Evolutionary conservation across 2,888 invertebrate species (phyloP).

Genomic region (Pardosa pseudoannulata): DNA sequence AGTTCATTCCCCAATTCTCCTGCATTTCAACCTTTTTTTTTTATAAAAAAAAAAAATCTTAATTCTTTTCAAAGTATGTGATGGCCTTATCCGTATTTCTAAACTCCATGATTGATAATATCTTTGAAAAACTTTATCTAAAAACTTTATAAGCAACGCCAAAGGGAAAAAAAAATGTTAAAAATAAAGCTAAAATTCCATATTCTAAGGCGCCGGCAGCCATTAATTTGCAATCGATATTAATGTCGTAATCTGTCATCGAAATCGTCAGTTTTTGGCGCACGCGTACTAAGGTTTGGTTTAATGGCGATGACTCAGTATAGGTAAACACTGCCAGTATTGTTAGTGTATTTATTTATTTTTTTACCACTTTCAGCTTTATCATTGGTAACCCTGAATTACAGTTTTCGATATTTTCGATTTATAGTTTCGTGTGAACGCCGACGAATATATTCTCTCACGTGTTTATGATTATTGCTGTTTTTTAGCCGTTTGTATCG

Average conservation of each 20-base stretch:
- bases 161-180: background rate
- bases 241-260: constrained; percentile 18
- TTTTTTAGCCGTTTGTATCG: background rate
- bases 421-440: background rate
- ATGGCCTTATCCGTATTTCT: background rate
- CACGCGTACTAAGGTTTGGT: background rate
- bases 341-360: too few species aligned
- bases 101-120: constrained; percentile 10
- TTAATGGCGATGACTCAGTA: background rate
- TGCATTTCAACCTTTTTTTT: too few species aligned
- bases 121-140: background rate
- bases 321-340: background rate
- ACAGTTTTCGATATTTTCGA: background rate
- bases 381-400: background rate
- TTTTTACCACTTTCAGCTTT: background rate
- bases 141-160: constrained; percentile 6
- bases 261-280: background rate
- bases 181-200: background rate
- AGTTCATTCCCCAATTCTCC: background rate
- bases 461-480: background rate
- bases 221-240: constrained; percentile 56
- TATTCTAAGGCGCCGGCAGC: constrained; percentile 5
- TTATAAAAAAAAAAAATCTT: background rate
- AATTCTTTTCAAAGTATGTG: background rate
- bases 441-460: background rate